Evolutionary conservation across 2,888 invertebrate species (phyloP).

Genomic region (Euspilapteryx auroguttella): DNA sequence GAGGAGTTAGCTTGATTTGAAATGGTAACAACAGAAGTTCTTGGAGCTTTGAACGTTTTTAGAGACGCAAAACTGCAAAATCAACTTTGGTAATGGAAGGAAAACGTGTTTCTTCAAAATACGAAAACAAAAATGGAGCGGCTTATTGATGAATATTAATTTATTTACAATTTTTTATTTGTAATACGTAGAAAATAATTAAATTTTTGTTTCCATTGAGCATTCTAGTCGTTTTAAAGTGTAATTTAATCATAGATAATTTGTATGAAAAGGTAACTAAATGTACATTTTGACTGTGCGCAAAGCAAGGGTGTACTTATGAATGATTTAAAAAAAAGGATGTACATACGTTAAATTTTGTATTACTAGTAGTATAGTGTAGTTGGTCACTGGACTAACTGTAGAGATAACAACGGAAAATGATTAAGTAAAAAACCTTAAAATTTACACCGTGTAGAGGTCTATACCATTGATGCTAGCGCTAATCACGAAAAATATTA

Average conservation of each 20-base stretch:
- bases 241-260: slow-evolving; percentile 1
- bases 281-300: slow-evolving; percentile 53
- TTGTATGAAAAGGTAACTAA: slow-evolving; percentile 23
- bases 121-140: too few species aligned
- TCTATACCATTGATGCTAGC: not conserved
- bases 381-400: slow-evolving; percentile 41
- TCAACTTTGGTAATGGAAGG: too few species aligned
- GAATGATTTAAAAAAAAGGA: slow-evolving; percentile 51
- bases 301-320: slow-evolving; percentile 53
- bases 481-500: too few species aligned
- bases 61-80: too few species aligned
- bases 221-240: slow-evolving; percentile 47
- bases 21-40: too few species aligned
- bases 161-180: too few species aligned
- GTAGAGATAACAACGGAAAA: slow-evolving; percentile 26
- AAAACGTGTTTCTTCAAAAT: too few species aligned
- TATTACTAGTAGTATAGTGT: slow-evolving; percentile 56
- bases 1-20: too few species aligned
- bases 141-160: too few species aligned
- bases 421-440: too few species aligned
- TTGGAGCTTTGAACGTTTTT: too few species aligned
- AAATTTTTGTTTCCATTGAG: slow-evolving; percentile 29
- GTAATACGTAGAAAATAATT: too few species aligned
- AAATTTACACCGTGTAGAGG: slow-evolving; percentile 3
- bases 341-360: slow-evolving; percentile 63